Conservation (phyloP, 2,113 vertebrate genomes). For the Puntigrus tetrazona region DNA sequence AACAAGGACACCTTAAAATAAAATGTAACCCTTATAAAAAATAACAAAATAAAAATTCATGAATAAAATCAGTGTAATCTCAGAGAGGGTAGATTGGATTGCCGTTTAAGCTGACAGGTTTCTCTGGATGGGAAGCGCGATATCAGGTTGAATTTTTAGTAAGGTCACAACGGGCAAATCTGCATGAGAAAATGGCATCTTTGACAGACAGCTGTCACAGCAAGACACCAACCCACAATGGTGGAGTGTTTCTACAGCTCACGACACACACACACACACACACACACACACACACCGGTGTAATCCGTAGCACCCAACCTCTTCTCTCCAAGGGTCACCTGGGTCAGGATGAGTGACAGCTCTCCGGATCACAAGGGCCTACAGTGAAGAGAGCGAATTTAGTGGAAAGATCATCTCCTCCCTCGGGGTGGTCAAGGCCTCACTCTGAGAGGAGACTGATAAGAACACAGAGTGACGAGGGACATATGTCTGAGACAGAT, state of each 20-base stretch:
- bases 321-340: slow-evolving; percentile 23
- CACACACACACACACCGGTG: neutral
- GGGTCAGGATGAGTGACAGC: slow-evolving; percentile 42
- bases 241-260: neutral
- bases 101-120: no score
- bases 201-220: slow-evolving; percentile 44
- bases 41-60: no score
- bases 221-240: neutral
- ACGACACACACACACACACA: slow-evolving; percentile 8
- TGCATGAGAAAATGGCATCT: slow-evolving; percentile 13
- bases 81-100: no score
- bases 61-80: no score
- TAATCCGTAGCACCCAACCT: slow-evolving; percentile 11
- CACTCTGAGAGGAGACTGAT: slow-evolving; percentile 54
- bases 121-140: neutral
- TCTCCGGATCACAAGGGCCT: slow-evolving; percentile 20
- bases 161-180: slow-evolving; percentile 10
- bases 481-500: slow-evolving; percentile 56
- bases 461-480: slow-evolving; percentile 51
- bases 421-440: slow-evolving; percentile 39
- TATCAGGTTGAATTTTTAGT: neutral
- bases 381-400: slow-evolving; percentile 43
- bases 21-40: neutral
- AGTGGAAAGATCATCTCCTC: slow-evolving; percentile 54
- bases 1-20: no score